Evolutionary conservation across 2,797 vertebrate species (phyloP).

Genomic region (Todus mexicanus): DNA sequence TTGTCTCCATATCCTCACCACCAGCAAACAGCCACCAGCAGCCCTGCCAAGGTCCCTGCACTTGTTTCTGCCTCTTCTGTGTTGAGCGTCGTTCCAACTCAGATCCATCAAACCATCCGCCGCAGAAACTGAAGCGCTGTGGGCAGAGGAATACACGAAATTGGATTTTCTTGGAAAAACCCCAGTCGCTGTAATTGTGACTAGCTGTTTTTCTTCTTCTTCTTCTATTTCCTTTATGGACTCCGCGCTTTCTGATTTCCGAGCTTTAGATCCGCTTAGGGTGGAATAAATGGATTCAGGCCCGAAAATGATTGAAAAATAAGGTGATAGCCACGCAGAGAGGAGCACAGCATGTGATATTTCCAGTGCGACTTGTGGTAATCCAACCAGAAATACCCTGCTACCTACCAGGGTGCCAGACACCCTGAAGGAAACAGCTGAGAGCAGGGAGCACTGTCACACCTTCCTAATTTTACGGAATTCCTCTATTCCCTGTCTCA

Average conservation of each 20-base stretch:
- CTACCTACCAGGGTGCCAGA: not conserved
- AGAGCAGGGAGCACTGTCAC: accelerated
- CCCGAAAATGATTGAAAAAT: not conserved
- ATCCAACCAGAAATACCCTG: not conserved
- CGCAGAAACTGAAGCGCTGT: not conserved
- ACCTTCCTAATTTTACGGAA: not conserved
- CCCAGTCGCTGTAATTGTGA: not conserved
- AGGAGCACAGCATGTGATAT: not conserved
- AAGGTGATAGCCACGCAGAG: not conserved
- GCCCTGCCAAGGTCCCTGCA: not conserved
- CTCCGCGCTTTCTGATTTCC: not conserved
- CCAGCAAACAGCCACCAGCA: slow-evolving; percentile 13
- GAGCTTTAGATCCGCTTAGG: not conserved
- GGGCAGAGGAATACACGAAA: slow-evolving; percentile 15
- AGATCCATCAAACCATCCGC: not conserved
- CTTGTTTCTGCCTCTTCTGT: not conserved
- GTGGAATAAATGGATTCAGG: not conserved
- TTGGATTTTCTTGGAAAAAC: slow-evolving; percentile 29
- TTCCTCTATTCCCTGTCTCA: not conserved
- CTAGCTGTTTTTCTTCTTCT: slow-evolving; percentile 22
- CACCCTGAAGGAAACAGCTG: not conserved
- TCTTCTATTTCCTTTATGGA: not conserved
- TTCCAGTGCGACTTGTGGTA: not conserved
- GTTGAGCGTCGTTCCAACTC: not conserved
- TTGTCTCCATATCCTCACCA: not conserved